These are phyloP conservation scores for Pandemis corylana DNA, from an alignment of 2,888 invertebrate species.

Conservation along the genomic window DNA sequence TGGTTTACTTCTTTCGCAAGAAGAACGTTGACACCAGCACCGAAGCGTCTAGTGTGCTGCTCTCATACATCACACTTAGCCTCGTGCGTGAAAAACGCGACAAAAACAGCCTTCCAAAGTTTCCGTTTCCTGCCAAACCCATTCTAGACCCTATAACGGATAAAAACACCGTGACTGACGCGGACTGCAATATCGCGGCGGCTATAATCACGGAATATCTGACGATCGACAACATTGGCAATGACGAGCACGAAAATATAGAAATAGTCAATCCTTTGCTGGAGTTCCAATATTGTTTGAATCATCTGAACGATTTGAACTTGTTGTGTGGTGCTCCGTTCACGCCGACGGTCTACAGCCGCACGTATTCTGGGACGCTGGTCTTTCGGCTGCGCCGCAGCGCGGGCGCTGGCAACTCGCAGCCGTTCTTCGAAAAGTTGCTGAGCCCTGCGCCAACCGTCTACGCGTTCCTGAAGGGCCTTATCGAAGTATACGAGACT, in stretches of 20 bases:
- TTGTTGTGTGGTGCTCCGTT: conserved; percentile 55
- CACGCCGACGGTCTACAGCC: conserved; percentile 48
- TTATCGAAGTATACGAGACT: conserved; percentile 7
- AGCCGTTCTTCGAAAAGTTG: conserved; percentile 14
- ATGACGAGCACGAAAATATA: conserved; percentile 40
- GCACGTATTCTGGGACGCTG: conserved; percentile 55
- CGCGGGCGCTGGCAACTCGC: not conserved
- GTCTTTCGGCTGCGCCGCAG: conserved; percentile 51
- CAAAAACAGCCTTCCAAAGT: conserved; percentile 22
- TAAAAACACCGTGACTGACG: conserved; percentile 22
- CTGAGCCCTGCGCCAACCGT: conserved; percentile 35
- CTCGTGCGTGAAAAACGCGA: conserved; percentile 44
- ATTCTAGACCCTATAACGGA: conserved; percentile 21
- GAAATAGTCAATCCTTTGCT: conserved; percentile 47
- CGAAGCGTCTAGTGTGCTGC: conserved; percentile 51
- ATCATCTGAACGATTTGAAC: conserved; percentile 58
- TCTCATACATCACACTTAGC: conserved; percentile 54
- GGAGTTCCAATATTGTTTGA: conserved; percentile 57
- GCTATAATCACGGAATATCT: conserved; percentile 46
- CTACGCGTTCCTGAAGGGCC: conserved; percentile 18
- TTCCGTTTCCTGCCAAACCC: conserved; percentile 18
- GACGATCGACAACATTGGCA: conserved; percentile 21
- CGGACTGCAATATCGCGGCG: conserved; percentile 46
- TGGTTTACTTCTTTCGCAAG: conserved; percentile 54
- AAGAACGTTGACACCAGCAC: conserved; percentile 44